Conservation (phyloP, 2,113 vertebrate genomes). For the Lepus americanus region DNA sequence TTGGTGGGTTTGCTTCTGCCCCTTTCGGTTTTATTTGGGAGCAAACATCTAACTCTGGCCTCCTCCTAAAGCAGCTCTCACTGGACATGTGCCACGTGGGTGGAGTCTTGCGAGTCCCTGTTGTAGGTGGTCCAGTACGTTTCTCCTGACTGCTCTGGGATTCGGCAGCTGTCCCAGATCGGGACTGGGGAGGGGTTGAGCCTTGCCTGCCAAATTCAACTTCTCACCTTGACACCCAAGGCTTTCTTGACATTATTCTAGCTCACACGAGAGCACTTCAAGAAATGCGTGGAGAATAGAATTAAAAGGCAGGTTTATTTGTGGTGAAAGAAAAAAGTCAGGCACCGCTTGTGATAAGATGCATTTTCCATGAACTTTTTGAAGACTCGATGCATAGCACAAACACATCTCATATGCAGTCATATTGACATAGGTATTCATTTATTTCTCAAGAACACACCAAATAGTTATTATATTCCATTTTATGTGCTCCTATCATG, state of each 20-base stretch:
- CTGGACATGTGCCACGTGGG: not conserved
- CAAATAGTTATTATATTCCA: not conserved
- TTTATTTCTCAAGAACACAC: not conserved
- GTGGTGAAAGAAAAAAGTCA: no score
- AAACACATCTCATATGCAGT: accelerated
- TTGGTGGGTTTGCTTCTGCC: not conserved
- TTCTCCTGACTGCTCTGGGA: not conserved
- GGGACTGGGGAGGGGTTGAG: no score
- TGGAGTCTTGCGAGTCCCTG: not conserved
- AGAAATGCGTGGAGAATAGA: no score
- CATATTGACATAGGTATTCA: not conserved
- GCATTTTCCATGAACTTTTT: no score
- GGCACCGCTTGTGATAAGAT: no score
- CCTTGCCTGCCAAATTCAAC: not conserved
- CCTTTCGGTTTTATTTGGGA: not conserved
- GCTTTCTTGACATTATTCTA: not conserved
- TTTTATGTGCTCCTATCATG: not conserved
- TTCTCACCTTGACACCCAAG: not conserved
- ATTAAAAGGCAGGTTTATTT: no score
- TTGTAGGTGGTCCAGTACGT: not conserved
- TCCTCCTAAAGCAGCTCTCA: not conserved
- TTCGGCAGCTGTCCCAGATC: not conserved
- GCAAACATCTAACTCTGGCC: not conserved
- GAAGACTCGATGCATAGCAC: not conserved
- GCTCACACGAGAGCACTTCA: no score